Conservation (phyloP, 2,113 vertebrate species). For the Aptenodytes patagonicus region DNA sequence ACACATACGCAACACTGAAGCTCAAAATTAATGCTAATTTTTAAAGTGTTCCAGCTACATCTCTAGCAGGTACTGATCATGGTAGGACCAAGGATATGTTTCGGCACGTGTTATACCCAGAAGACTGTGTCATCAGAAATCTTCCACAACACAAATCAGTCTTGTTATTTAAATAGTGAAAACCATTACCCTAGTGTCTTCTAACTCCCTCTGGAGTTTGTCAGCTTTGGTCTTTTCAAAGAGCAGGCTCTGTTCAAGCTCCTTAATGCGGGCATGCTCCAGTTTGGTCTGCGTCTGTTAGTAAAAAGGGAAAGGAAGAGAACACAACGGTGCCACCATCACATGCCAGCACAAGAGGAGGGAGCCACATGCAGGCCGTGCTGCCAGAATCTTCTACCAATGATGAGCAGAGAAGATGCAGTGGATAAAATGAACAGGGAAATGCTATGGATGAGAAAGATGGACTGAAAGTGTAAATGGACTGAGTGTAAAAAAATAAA, state of each 20-base stretch:
- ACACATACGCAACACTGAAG: neutral
- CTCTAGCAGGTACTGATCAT: neutral
- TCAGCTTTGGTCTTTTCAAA: conserved; percentile 99
- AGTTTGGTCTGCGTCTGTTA: conserved; percentile 99
- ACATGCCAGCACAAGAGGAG: conserved; percentile 93
- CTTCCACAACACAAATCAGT: conserved; percentile 51
- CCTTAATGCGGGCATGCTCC: conserved; percentile 99
- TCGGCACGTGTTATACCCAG: neutral
- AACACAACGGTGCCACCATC: conserved; percentile 99
- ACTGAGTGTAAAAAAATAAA: conserved; percentile 14
- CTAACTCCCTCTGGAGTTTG: conserved; percentile 99
- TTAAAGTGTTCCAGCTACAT: neutral
- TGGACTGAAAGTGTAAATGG: conserved; percentile 45
- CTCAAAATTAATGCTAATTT: neutral
- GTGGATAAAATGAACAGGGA: conserved; percentile 35
- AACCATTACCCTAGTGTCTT: conserved; percentile 99
- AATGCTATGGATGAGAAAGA: conserved; percentile 42
- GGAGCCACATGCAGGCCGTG: conserved; percentile 85
- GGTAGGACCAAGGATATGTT: neutral
- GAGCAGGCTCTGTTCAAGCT: conserved; percentile 99
- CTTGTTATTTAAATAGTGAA: conserved; percentile 79
- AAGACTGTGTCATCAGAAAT: neutral
- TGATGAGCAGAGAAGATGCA: conserved; percentile 67
- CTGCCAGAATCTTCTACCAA: conserved; percentile 75
- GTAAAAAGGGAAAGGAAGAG: conserved; percentile 98